Base-by-base conservation (phyloP, 2,113 vertebrate species). In the Lophura nycthemera region DNA sequence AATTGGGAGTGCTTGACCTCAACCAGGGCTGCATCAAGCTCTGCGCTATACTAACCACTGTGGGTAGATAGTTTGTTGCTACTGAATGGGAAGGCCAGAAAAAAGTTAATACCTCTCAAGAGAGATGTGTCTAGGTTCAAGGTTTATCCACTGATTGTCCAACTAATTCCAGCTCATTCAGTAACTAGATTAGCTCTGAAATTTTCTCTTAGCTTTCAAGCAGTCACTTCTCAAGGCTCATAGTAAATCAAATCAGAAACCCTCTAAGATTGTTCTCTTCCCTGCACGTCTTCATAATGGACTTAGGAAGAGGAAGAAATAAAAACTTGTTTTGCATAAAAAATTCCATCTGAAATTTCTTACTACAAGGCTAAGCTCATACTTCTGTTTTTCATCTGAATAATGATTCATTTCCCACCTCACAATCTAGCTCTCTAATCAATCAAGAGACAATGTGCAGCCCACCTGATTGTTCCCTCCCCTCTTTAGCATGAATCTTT, bases 1-100 rank as follows among this genome's bases (percentile, higher is more conserved):
- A 95, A 97, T 94, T 97, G 96, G 95, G 95, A 97, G 96, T 96
- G 96, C 97, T 96, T 98, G 98, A 98, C 98, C 98, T 98, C 97
- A 97, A 77, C 95, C 30, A 70, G 86, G 83, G 86, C 93, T 92
- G 92, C 95, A 96, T 96, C 96, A 89, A 91, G 95, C 92, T 84
- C 73, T 84, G 54, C 80, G 87, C 96, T 94, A 52, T 43, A 89
- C 90, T 90, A 97, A 95, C 81, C 48, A 72, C 76, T 82, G 83
- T 86, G 47, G 64, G 73, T 84, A 94, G 94, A 83, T 66, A 72
- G 89, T 66, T 60, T 88, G 88, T 63, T 95, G 84, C 74, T 90
- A 67, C 38, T 29, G 8, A 8, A 24, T 54, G 42, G 50, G 40
- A 79, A 67, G 24, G 22, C 2, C 12, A 5, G 6, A 11, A 36